phyloP scores from a whole-genome alignment of 30 jellyfish, hydroid and myxozoan species.

The Aurelia sp. region DNA sequence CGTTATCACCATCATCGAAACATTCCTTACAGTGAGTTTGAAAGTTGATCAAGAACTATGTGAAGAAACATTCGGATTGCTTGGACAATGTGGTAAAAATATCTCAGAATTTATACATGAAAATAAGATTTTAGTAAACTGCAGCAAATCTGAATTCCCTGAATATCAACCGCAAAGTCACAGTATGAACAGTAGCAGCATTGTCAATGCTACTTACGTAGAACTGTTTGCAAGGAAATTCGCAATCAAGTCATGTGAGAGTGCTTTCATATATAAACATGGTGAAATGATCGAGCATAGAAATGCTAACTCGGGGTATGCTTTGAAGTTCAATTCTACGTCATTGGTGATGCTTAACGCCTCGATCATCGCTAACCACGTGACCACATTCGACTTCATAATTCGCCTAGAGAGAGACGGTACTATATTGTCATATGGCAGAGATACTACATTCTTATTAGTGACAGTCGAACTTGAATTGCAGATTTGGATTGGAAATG shows the following conservation, averaged over 20 bases:
- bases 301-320: constrained; percentile 63
- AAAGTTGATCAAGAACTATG: constrained; percentile 14
- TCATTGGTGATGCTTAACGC: constrained; percentile 56
- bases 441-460: constrained; percentile 29
- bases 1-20: constrained; percentile 8
- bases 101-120: not conserved
- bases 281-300: constrained; percentile 46
- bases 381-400: constrained; percentile 50
- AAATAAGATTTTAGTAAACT: not conserved
- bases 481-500: constrained; percentile 46
- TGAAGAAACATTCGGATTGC: constrained; percentile 20
- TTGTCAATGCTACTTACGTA: constrained; percentile 17
- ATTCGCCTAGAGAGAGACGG: constrained; percentile 46
- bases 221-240: constrained; percentile 1
- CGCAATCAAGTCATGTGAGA: constrained; percentile 36
- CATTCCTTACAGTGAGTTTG: constrained; percentile 35
- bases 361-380: not conserved
- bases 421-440: constrained; percentile 55
- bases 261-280: constrained; percentile 41
- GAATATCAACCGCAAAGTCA: not conserved
- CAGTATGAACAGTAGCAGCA: not conserved
- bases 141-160: constrained; percentile 7
- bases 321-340: constrained; percentile 47
- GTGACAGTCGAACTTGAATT: constrained; percentile 22
- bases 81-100: constrained; percentile 48